phyloP scores from a whole-genome alignment of 2,113 vertebrate species.

The Corythornis cristatus region DNA sequence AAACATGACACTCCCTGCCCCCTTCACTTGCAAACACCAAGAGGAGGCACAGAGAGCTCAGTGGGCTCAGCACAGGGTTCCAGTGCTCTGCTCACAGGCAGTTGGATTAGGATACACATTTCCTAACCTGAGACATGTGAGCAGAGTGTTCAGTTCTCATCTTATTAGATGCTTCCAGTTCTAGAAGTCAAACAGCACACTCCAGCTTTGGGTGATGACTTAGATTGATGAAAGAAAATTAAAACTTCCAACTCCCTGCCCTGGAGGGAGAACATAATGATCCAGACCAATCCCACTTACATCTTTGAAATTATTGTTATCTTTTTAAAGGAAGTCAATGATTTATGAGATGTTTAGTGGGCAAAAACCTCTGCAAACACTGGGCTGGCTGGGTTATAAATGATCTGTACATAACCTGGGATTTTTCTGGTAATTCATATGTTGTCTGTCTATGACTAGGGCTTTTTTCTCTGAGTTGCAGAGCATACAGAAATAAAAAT shows the following conservation, averaged over 20 bases:
- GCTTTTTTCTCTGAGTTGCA: background rate
- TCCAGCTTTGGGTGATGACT: constrained; percentile 10
- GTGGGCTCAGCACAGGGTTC: accelerated
- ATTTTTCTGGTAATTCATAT: constrained; percentile 19
- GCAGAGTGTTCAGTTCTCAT: background rate
- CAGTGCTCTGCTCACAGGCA: background rate
- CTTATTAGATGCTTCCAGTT: background rate
- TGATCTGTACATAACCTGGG: constrained; percentile 2
- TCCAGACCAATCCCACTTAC: constrained; percentile 49
- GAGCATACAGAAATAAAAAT: constrained; percentile 21
- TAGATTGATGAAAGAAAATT: constrained; percentile 60
- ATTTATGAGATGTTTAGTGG: constrained; percentile 63
- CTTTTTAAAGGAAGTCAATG: constrained; percentile 53
- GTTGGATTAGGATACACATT: accelerated
- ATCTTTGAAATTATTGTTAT: constrained; percentile 56
- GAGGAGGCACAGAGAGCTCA: background rate
- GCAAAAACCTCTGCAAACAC: constrained; percentile 1
- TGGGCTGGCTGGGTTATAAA: constrained; percentile 29
- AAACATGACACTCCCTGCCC: background rate
- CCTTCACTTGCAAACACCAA: background rate
- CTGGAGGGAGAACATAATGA: constrained; percentile 50
- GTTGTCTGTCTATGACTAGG: background rate
- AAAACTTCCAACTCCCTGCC: constrained; percentile 50
- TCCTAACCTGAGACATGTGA: background rate
- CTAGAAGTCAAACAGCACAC: constrained; percentile 11